Percentiles rank a stretch among this genome's conserved stretches.
Evolutionary conservation across 2,888 invertebrate genomes (phyloP).

Genomic region (Conops quadrifasciatus): DNA sequence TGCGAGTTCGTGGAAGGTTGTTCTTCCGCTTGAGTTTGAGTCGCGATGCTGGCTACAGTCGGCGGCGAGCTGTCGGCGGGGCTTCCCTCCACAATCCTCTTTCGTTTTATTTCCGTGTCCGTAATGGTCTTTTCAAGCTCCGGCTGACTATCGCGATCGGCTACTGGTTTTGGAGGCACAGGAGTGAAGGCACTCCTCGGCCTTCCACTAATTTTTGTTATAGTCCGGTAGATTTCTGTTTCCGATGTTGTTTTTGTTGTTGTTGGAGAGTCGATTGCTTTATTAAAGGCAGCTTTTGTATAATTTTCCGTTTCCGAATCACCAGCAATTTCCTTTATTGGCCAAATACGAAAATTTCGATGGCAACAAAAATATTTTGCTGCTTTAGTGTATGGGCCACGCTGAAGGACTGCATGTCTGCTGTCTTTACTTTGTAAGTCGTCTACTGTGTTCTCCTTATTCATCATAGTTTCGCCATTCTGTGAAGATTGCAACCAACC

Average conservation of each 20-base stretch:
- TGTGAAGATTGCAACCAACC: no score
- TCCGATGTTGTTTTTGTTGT: neutral
- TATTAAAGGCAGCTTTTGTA: constrained; percentile 14
- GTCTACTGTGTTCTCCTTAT: neutral
- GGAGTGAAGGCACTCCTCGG: neutral
- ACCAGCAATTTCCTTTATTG: constrained; percentile 7
- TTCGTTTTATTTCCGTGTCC: neutral
- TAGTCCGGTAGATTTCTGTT: constrained; percentile 18
- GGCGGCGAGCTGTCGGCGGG: neutral
- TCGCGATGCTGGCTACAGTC: neutral
- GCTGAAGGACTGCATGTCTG: neutral
- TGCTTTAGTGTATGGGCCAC: neutral
- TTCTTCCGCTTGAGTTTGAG: neutral
- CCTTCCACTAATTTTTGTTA: constrained; percentile 7
- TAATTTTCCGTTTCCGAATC: neutral
- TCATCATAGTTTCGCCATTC: no score
- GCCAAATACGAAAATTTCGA: constrained; percentile 36
- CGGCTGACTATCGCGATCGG: neutral
- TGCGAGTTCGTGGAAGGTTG: neutral
- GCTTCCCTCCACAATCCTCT: neutral
- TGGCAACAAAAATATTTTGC: constrained; percentile 25
- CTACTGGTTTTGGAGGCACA: neutral
- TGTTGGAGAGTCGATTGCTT: neutral
- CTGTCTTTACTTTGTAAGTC: neutral
- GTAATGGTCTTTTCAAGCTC: neutral